Evolutionary conservation across 2,888 invertebrate species (phyloP).

Genomic region (Chrysolina haemoptera): DNA sequence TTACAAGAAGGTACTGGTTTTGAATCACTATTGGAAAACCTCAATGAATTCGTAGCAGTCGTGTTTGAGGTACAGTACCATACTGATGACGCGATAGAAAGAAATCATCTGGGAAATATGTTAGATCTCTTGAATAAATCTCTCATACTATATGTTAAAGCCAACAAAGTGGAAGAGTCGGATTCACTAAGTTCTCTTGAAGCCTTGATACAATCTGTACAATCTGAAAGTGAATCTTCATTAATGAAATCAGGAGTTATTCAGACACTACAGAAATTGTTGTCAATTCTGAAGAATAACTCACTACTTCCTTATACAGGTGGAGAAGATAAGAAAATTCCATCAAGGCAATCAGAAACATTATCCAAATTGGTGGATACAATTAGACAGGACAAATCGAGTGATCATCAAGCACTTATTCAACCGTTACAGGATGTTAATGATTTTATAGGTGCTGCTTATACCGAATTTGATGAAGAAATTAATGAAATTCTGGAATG

Average conservation of each 20-base stretch:
- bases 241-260: background rate
- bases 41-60: background rate
- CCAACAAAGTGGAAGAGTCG: background rate
- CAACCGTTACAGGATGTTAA: background rate
- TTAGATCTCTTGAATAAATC: background rate
- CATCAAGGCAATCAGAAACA: background rate
- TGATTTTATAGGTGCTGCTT: background rate
- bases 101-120: background rate
- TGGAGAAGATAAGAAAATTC: background rate
- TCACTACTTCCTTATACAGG: background rate
- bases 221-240: background rate
- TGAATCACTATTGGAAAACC: background rate
- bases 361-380: background rate
- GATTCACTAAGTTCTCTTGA: background rate
- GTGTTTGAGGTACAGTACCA: background rate
- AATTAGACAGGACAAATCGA: background rate
- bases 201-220: background rate
- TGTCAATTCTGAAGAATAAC: background rate
- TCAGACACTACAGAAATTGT: background rate
- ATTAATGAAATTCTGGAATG: slow-evolving; percentile 42
- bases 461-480: slow-evolving; percentile 31
- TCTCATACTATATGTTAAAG: background rate
- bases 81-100: background rate
- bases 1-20: background rate
- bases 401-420: background rate